Conservation (phyloP, 2,888 invertebrate species). For the Bombylius major region DNA sequence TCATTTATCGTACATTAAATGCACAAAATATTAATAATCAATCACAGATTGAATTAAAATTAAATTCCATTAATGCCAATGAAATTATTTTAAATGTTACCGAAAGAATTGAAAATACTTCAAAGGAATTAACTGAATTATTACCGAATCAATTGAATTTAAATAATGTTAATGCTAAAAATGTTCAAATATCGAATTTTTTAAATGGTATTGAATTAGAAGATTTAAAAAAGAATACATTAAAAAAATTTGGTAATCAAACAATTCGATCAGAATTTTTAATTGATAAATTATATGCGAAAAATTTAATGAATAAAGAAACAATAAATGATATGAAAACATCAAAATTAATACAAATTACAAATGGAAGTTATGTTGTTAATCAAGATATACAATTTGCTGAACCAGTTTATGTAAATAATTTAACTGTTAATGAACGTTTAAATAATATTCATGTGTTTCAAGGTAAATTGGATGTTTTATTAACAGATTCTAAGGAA, state of each 20-base stretch:
- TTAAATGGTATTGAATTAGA: constrained; percentile 39
- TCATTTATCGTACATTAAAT: constrained; percentile 20
- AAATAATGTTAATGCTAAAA: constrained; percentile 28
- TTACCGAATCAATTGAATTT: background rate
- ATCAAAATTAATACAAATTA: constrained; percentile 31
- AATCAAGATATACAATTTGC: constrained; percentile 37
- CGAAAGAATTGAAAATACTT: no score
- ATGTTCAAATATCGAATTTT: constrained; percentile 35
- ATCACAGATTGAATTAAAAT: constrained; percentile 18
- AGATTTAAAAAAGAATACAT: constrained; percentile 35
- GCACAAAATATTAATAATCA: constrained; percentile 24
- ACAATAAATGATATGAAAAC: constrained; percentile 20
- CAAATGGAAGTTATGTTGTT: constrained; percentile 33
- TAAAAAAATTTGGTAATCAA: constrained; percentile 41
- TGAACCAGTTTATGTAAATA: constrained; percentile 30
- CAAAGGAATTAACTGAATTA: constrained; percentile 17
- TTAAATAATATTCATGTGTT: constrained; percentile 39
- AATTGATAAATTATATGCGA: constrained; percentile 24
- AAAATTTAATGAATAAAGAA: constrained; percentile 22
- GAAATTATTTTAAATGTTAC: constrained; percentile 17
- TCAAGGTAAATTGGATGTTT: constrained; percentile 35
- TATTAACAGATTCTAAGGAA: constrained; percentile 32
- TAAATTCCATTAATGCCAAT: constrained; percentile 22
- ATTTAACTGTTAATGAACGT: constrained; percentile 32
- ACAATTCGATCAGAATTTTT: constrained; percentile 26